Evolutionary conservation across 2,888 invertebrate genomes (phyloP).

Genomic region (Epistrophe eligans): DNA sequence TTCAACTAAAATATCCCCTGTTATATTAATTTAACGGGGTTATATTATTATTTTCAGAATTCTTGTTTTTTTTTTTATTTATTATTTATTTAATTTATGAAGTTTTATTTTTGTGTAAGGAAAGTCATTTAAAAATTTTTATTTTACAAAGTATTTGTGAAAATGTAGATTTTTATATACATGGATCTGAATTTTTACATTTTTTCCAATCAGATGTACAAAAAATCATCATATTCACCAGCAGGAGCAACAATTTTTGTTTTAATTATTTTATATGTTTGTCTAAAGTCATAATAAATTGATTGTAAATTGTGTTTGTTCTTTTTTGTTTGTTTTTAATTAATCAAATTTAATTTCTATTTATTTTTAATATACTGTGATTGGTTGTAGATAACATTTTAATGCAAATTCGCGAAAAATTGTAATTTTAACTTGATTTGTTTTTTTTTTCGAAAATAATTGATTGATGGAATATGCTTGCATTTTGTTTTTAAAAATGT

Average conservation of each 20-base stretch:
- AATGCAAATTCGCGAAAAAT: slow-evolving; percentile 58
- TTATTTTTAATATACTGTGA: slow-evolving; percentile 21
- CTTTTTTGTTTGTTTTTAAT: slow-evolving; percentile 6
- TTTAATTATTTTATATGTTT: slow-evolving; percentile 16
- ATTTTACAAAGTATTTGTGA: slow-evolving; percentile 40
- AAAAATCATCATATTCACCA: slow-evolving; percentile 46
- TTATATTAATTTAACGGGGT: slow-evolving; percentile 46
- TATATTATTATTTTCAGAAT: not conserved
- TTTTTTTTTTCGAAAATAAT: slow-evolving; percentile 57
- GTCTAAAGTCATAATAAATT: slow-evolving; percentile 41
- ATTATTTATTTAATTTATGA: slow-evolving; percentile 10
- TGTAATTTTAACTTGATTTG: not conserved
- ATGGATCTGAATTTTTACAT: slow-evolving; percentile 11
- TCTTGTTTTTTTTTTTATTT: not conserved
- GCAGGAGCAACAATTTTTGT: slow-evolving; percentile 58
- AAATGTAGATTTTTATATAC: slow-evolving; percentile 28
- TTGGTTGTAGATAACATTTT: slow-evolving; percentile 42
- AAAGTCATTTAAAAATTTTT: slow-evolving; percentile 15
- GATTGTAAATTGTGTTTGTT: slow-evolving; percentile 60
- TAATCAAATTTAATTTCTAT: slow-evolving; percentile 19
- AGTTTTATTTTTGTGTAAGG: slow-evolving; percentile 22
- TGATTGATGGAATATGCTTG: slow-evolving; percentile 74
- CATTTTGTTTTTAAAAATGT: slow-evolving; percentile 44
- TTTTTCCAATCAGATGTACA: slow-evolving; percentile 1
- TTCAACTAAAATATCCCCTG: slow-evolving; percentile 55